Evolutionary conservation across 2,797 vertebrate species (phyloP), one percentile per base, ranked within the genome.

Genomic region (Carapus acus): DNA sequence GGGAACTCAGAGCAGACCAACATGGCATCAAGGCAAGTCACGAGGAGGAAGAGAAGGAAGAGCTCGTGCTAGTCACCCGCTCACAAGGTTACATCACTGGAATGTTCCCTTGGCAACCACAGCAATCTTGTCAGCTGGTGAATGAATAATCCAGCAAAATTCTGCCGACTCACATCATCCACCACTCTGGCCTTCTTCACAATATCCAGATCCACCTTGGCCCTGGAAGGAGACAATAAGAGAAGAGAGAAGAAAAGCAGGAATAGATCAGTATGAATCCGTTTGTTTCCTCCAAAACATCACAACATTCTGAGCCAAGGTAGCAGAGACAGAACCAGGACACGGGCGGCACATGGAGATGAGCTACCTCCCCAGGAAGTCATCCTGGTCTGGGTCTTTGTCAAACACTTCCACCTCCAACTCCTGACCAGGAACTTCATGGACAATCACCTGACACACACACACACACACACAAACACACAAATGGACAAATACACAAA

Each of bases 351-450:
- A 27, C 4, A 27, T 27, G 24, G 9, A 27, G 24, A 51, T 72
- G 50, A 85, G 81, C 73, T 90, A 97, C 94, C 93, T 93, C 76
- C 94, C 94, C 79, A 97, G 86, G 83, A 95, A 93, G 76, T 97
- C 94, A 77, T 97, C 94, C 86, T 97, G 90, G 85, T 96, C 93
- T 41, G 92, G 93, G 72, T 97, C 94, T 86, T 97, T 97, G 86
- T 96, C 94, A 83, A 93, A 95, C 34, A 97, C 81, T 76, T 97
- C 93, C 78, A 95, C 89, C 73, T 96, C 94, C 73, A 97, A 84
- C 86, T 94, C 92, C 81, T 97, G 94, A 63, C 94, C 94, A 53
- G 93, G 93, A 42, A 97, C 93, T 83, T 96, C 94, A 58, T 96
- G 93, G 60, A 97, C 92, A 73, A 95, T 91, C 65, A 93, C 92